These are phyloP conservation scores for Lagopus leucura DNA, from an alignment of 2,113 vertebrate species.

Conservation along the genomic window DNA sequence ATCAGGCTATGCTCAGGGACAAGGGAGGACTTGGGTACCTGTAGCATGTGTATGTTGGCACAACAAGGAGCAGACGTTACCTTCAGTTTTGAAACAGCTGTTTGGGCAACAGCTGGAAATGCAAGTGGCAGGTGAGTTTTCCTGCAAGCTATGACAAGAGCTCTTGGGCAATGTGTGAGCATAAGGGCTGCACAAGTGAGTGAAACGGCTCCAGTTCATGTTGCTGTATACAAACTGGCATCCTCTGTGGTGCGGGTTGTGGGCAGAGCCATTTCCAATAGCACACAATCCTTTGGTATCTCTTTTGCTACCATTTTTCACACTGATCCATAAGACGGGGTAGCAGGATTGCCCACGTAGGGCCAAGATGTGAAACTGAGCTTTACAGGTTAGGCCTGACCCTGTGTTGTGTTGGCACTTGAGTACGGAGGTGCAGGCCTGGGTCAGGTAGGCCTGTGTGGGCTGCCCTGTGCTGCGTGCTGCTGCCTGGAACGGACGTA, in stretches of 20 bases:
- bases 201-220: not conserved
- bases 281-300: not conserved
- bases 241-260: not conserved
- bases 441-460: not conserved
- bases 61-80: not conserved
- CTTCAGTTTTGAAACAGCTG: not conserved
- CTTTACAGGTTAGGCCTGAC: not conserved
- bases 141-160: not conserved
- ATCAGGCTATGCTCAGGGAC: not conserved
- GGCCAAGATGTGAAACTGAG: not conserved
- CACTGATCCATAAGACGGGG: accelerated
- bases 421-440: not conserved
- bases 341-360: not conserved
- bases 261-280: accelerated
- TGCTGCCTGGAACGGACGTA: not conserved
- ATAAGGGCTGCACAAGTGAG: not conserved
- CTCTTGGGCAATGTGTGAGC: not conserved
- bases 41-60: not conserved
- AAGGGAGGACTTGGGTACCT: not conserved
- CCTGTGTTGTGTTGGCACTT: not conserved
- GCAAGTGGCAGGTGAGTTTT: not conserved
- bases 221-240: not conserved
- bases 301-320: not conserved
- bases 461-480: not conserved
- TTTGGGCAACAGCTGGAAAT: not conserved